Base-by-base conservation (phyloP, 2,888 invertebrate species). In the Hoplodrina blanda region DNA sequence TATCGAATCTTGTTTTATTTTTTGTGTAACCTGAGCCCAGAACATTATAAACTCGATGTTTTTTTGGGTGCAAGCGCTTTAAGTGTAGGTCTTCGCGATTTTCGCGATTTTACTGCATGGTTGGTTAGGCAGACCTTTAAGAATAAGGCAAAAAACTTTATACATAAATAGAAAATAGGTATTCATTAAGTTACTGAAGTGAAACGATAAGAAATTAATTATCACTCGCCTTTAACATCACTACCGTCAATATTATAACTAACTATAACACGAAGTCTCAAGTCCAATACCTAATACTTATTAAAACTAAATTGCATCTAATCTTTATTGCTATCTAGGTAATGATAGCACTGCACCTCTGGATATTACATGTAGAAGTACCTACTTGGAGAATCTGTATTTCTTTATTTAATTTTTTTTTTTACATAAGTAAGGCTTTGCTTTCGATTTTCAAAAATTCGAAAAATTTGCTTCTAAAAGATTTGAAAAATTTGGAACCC, bases 31-130 rank as follows among this genome's bases (percentile, higher is more conserved):
- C 20, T 55, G 55, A 72, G 11, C 33, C 10, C 46, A 6, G 25
- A 19, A 60, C 10, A 62, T 56, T 52, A 44, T 62, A 56, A 70
- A 53, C 53, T 80, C 37, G 60, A 46, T 46, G 50, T 61, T 30
- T 44, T 56, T 76, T 64, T 64, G 41, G 41, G 52, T 5, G 6
- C 44, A 65, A 44, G 13, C 37, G 37, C 30, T 54, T 73, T 20
- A 30, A 15, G 15, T 65, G 20, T 50, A 62, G 44, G 79, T 46
- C 37, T 75, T 75, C 55, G n/a, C 49, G 37, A 63, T 63, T 61
- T 75, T 75, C 55, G n/a, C 49, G 37, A 63, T 63, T 61, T 62
- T 67, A 74, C 37, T 53, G 54, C 62, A 68, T 62, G 52, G 75
- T 68, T 74, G 60, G 52, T 17, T 61, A 49, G 33, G 37, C n/a